Evolutionary conservation across 2,797 vertebrate species (phyloP).

Genomic region (Tragelaphus eurycerus): DNA sequence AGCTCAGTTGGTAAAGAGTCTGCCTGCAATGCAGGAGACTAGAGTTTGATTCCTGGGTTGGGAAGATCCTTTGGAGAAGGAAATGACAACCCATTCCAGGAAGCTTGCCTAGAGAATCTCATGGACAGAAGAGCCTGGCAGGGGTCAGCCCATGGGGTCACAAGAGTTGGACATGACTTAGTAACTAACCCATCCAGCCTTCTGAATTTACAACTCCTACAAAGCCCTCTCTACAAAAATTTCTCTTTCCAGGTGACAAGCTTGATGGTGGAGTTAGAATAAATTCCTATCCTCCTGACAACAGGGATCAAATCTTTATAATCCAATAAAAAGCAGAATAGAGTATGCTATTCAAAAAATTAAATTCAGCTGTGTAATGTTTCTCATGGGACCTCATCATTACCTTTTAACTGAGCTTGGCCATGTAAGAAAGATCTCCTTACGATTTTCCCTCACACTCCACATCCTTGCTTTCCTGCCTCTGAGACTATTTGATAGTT

Average conservation of each 20-base stretch:
- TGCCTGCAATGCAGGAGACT: too few relatives aligned
- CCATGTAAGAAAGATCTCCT: slow-evolving; percentile 7
- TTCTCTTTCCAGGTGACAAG: slow-evolving; percentile 20
- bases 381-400: slow-evolving; percentile 20
- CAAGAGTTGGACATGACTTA: too few relatives aligned
- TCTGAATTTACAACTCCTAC: neutral
- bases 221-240: neutral
- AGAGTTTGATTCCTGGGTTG: too few relatives aligned
- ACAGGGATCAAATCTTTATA: slow-evolving; percentile 4
- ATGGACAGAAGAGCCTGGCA: too few relatives aligned
- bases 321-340: slow-evolving; percentile 39
- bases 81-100: too few relatives aligned
- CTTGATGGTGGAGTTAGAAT: slow-evolving; percentile 1
- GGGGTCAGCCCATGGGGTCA: too few relatives aligned
- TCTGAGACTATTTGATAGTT: slow-evolving; percentile 50
- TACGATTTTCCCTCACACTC: slow-evolving; percentile 48
- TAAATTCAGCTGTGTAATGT: slow-evolving; percentile 37
- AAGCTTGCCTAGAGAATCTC: too few relatives aligned
- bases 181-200: too few relatives aligned
- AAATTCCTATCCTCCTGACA: neutral
- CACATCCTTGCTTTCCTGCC: slow-evolving; percentile 50
- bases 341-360: slow-evolving; percentile 21
- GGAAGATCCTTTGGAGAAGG: too few relatives aligned
- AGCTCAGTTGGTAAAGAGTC: too few relatives aligned
- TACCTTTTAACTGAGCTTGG: slow-evolving; percentile 34